phyloP scores from a whole-genome alignment of 2,797 vertebrate genomes.

The Luscinia megarhynchos region DNA sequence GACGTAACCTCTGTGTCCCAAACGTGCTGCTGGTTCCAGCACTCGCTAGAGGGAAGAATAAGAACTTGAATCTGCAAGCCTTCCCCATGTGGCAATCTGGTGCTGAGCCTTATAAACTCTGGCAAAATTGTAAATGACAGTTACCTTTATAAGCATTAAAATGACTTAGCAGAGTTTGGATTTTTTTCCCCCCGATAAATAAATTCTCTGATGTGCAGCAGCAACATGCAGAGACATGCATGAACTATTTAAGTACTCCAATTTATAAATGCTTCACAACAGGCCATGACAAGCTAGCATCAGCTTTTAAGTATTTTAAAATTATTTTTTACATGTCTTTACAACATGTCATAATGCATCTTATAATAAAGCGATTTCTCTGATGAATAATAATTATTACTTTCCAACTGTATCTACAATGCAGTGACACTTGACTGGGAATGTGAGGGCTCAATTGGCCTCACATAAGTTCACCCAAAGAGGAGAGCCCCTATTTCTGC shows the following conservation, averaged over 20 bases:
- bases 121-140: slow-evolving; percentile 19
- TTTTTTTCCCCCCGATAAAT: slow-evolving; percentile 26
- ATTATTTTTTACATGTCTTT: slow-evolving; percentile 44
- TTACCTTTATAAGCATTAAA: slow-evolving; percentile 31
- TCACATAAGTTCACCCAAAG: not conserved
- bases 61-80: slow-evolving; percentile 43
- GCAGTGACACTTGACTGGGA: not conserved
- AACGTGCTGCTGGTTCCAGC: slow-evolving; percentile 36
- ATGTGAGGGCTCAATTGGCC: not conserved
- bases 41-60: slow-evolving; percentile 44
- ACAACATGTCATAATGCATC: not conserved
- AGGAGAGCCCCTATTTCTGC: not conserved
- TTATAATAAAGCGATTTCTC: slow-evolving; percentile 35
- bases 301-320: slow-evolving; percentile 50
- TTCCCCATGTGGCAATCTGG: slow-evolving; percentile 34
- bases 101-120: slow-evolving; percentile 40
- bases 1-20: slow-evolving; percentile 61
- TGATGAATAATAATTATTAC: not conserved
- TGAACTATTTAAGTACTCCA: slow-evolving; percentile 48
- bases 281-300: slow-evolving; percentile 55
- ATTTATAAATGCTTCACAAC: slow-evolving; percentile 52
- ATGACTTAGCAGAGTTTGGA: not conserved
- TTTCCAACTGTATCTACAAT: not conserved
- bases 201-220: slow-evolving; percentile 47
- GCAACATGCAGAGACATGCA: slow-evolving; percentile 60